Evolutionary conservation across 2,888 invertebrate genomes (phyloP).

Genomic region (Herminia tarsipennalis): DNA sequence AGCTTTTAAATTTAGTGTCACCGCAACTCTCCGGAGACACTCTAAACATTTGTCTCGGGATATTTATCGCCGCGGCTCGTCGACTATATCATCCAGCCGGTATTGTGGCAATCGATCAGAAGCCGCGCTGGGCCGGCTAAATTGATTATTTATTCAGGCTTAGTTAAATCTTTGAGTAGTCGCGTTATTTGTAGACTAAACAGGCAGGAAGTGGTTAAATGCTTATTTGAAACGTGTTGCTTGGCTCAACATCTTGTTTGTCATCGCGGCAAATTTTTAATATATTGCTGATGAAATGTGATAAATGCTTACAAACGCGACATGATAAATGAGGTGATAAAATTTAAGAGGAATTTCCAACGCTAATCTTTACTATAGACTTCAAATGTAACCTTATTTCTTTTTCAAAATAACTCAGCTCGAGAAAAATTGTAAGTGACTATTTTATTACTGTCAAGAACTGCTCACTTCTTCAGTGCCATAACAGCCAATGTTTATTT

Average conservation of each 20-base stretch:
- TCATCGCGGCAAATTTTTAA: constrained; percentile 58
- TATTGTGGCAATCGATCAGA: constrained; percentile 84
- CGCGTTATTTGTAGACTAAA: constrained; percentile 77
- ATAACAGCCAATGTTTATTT: no score
- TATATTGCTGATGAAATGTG: constrained; percentile 31
- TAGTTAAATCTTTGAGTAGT: constrained; percentile 78
- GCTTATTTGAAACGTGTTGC: constrained; percentile 64
- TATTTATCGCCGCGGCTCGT: constrained; percentile 81
- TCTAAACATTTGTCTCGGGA: constrained; percentile 83
- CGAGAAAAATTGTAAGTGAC: no score
- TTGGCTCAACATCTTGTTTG: constrained; percentile 54
- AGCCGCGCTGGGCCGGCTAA: constrained; percentile 74
- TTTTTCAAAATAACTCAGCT: no score
- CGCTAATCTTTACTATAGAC: no score
- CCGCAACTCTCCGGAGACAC: constrained; percentile 82
- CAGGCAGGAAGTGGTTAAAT: constrained; percentile 74
- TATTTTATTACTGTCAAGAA: no score
- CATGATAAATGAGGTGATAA: constrained; percentile 13
- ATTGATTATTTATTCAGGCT: constrained; percentile 84
- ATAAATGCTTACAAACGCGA: constrained; percentile 22
- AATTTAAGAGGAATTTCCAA: no score
- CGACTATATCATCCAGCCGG: constrained; percentile 82
- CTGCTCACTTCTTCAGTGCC: no score
- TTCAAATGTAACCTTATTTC: no score
- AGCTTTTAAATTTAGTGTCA: constrained; percentile 85